phyloP scores from a whole-genome alignment of 2,113 vertebrate species.

The Dipodomys stephensi region DNA sequence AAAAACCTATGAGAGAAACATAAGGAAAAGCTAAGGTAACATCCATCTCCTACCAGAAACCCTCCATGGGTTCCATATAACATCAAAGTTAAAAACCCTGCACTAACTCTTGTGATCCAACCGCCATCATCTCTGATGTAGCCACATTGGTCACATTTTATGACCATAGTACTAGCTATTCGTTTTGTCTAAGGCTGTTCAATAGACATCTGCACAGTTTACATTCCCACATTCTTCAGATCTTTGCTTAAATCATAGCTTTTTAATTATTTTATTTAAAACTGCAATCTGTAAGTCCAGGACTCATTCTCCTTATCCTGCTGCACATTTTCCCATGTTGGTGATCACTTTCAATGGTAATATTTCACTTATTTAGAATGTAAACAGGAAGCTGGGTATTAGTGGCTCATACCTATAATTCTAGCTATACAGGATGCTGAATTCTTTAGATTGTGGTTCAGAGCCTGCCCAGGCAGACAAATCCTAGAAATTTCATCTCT shows the following conservation, averaged over 20 bases:
- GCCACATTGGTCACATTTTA: neutral
- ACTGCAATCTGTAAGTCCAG: neutral
- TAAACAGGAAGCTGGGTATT: neutral
- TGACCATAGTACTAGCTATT: neutral
- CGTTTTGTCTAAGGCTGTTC: constrained; percentile 32
- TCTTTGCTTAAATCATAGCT: constrained; percentile 44
- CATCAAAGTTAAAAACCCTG: neutral
- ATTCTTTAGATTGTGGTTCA: too few relatives aligned
- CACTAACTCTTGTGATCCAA: neutral
- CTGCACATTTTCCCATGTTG: neutral
- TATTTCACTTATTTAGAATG: constrained; percentile 30
- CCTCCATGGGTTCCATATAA: neutral
- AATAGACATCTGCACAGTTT: neutral
- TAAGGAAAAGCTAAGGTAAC: neutral
- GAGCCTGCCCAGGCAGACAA: too few relatives aligned
- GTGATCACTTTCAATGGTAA: constrained; percentile 6
- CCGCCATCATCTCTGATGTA: neutral
- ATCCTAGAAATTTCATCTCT: too few relatives aligned
- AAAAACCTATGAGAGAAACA: neutral
- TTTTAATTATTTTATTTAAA: constrained; percentile 46
- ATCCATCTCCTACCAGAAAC: constrained; percentile 23
- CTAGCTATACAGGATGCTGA: too few relatives aligned
- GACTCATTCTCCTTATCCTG: neutral
- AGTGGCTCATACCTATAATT: too few relatives aligned
- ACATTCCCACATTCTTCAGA: neutral